phyloP scores from a whole-genome alignment of 37 sponge, comb jelly and placozoan species.

The Ianthella basta region DNA sequence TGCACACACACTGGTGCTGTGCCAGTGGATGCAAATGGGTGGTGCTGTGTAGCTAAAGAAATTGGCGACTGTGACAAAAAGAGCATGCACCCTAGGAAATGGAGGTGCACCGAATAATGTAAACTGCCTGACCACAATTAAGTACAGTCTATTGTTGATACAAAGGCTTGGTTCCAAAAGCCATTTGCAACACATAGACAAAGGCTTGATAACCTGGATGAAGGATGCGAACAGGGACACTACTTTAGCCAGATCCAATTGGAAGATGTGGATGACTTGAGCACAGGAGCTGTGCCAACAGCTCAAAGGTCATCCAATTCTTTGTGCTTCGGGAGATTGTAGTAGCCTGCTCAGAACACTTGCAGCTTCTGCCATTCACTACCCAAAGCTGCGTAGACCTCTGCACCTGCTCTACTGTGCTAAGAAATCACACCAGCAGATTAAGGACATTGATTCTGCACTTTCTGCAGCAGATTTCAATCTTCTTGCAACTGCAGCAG shows the following conservation, averaged over 20 bases:
- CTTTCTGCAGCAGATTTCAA: neutral
- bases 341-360: neutral
- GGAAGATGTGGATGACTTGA: neutral
- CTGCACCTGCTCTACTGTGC: neutral
- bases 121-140: neutral
- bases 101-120: slow-evolving; percentile 14
- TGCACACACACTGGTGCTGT: neutral
- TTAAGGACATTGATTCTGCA: neutral
- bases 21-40: slow-evolving; percentile 13
- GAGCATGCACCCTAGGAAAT: slow-evolving; percentile 6
- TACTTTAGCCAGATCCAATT: neutral
- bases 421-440: neutral
- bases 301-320: neutral
- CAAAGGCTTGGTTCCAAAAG: neutral
- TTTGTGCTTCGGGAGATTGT: neutral
- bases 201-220: neutral
- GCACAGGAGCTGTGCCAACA: neutral
- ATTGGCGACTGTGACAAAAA: neutral
- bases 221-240: neutral
- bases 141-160: neutral
- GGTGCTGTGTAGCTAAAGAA: slow-evolving; percentile 14
- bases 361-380: neutral
- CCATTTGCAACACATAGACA: neutral
- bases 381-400: neutral
- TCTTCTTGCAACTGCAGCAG: neutral